Conservation (phyloP, 2,888 invertebrate genomes). For the Noctua pronuba region DNA sequence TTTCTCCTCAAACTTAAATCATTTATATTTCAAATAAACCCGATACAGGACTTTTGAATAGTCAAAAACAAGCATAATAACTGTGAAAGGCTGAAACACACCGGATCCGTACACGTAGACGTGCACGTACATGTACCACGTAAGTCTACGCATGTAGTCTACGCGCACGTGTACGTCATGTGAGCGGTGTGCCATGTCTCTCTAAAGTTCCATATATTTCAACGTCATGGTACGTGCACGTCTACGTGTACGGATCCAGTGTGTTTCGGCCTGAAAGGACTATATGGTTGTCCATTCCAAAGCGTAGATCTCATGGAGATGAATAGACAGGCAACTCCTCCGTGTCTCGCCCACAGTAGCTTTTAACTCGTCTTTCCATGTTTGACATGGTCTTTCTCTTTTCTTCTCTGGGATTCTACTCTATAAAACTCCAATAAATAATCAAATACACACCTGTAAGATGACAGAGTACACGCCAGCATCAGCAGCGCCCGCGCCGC, state of each 20-base stretch:
- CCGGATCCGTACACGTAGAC: too few relatives aligned
- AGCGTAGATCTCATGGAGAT: neutral
- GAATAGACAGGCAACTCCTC: neutral
- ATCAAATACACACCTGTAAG: conserved; percentile 91
- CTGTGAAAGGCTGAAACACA: too few relatives aligned
- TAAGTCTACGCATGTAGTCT: too few relatives aligned
- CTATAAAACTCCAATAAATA: neutral
- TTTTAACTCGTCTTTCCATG: neutral
- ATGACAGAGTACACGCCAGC: conserved; percentile 92
- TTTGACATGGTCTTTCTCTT: neutral
- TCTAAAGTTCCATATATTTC: too few relatives aligned
- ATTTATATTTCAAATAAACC: neutral
- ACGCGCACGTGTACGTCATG: too few relatives aligned
- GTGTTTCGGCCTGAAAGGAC: too few relatives aligned
- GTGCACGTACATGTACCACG: too few relatives aligned
- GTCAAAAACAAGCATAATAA: neutral
- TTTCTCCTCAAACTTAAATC: neutral
- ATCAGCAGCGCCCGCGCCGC: conserved; percentile 90
- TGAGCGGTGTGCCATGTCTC: too few relatives aligned
- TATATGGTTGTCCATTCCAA: neutral
- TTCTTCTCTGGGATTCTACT: neutral
- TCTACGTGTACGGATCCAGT: too few relatives aligned
- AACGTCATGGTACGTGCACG: too few relatives aligned
- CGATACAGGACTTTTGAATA: neutral
- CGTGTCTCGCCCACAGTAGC: neutral